phyloP scores from a whole-genome alignment of 2,888 invertebrate genomes.

The Campoplex nolae region DNA sequence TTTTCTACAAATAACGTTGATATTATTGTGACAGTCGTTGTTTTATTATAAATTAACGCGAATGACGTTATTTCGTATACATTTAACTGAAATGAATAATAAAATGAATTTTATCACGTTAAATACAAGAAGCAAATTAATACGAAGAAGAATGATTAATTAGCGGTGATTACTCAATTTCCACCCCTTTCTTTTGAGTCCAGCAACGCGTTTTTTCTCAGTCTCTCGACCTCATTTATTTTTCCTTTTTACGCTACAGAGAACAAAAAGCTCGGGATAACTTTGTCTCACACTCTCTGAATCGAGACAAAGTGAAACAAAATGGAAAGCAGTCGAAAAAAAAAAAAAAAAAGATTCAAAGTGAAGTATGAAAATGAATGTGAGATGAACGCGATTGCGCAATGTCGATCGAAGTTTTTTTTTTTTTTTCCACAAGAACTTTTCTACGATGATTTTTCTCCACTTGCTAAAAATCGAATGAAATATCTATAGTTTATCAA shows the following conservation, averaged over 20 bases:
- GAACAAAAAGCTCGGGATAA: conserved; percentile 23
- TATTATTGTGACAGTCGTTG: background rate
- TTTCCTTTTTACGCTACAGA: conserved; percentile 1
- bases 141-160: background rate
- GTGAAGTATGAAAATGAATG: conserved; percentile 5
- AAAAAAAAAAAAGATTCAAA: background rate
- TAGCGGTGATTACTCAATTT: conserved; percentile 13
- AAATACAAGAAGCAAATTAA: background rate
- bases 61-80: background rate
- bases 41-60: background rate
- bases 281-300: conserved; percentile 19
- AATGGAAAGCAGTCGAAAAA: conserved; percentile 30
- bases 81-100: too few species aligned
- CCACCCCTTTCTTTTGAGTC: background rate
- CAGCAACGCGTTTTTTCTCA: background rate
- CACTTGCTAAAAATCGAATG: conserved; percentile 24
- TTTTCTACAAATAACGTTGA: background rate
- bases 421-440: background rate
- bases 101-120: too few species aligned
- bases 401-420: conserved; percentile 26
- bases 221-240: background rate
- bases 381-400: conserved; percentile 22
- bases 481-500: background rate
- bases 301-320: conserved; percentile 33
- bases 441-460: conserved; percentile 13